These are phyloP conservation scores for Pseudonaja textilis DNA, from an alignment of 2,113 vertebrate species.

Conservation along the genomic window DNA sequence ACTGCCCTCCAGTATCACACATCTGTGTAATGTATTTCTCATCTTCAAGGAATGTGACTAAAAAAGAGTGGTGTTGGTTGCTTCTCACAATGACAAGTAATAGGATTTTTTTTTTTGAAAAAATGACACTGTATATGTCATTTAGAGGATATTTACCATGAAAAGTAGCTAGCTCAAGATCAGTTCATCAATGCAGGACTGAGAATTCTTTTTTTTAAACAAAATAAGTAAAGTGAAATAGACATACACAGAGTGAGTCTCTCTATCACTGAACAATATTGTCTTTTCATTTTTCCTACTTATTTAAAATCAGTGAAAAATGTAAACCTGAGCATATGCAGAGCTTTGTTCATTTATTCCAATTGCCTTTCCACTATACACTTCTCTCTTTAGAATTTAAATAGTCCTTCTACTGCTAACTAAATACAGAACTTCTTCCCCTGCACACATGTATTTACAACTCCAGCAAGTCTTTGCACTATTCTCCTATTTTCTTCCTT, in stretches of 20 bases:
- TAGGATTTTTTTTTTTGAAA: too few relatives aligned
- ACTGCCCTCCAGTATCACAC: neutral
- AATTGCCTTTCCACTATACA: neutral
- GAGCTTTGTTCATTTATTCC: neutral
- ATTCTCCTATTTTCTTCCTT: neutral
- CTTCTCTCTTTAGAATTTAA: neutral
- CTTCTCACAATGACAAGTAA: neutral
- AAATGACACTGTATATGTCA: neutral
- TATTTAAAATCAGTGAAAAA: neutral
- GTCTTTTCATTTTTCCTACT: neutral
- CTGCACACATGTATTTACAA: neutral
- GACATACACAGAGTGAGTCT: neutral
- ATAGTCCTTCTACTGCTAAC: neutral
- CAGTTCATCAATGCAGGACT: neutral
- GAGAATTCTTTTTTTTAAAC: neutral
- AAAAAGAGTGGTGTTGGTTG: neutral
- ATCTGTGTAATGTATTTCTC: neutral
- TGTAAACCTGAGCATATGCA: neutral
- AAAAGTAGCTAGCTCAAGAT: neutral
- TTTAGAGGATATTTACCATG: neutral
- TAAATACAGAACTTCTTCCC: neutral
- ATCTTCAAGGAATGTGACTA: neutral
- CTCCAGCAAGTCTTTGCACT: neutral
- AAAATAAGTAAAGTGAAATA: neutral
- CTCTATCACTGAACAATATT: neutral